Base-by-base conservation (phyloP, 2,113 vertebrate species). In the Budorcas taxicolor region DNA sequence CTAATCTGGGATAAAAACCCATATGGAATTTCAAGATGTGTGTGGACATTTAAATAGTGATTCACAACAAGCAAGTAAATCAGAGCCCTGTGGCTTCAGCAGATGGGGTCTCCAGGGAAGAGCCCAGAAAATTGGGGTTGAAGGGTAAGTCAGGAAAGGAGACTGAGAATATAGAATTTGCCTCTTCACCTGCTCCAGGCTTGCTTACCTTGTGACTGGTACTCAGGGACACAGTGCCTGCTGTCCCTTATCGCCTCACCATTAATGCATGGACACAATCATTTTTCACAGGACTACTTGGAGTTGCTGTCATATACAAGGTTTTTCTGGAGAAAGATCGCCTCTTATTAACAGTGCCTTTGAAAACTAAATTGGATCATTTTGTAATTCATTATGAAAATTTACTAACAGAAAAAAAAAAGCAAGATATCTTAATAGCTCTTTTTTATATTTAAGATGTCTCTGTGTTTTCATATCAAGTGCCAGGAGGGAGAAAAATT, bases 321-420 rank as follows among this genome's bases (percentile, higher is more conserved):
- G 23, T 58, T 47, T 98, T 93, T 76, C 67, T 95, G 55, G 47
- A 71, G 25, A 81, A 87, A 90, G 15, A 89, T 29, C 4, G 0
- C 82, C n/a, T 91, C 31, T 84, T 43, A 47, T 58, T 88, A 90
- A 86, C 6, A 95, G 40, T 58, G 23, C 53, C 84, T 95, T 97
- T 81, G 74, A 50, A 97, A 84, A 86, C 21, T 43, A 45, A 86
- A 33, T 25, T 93, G 57, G 23, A 7, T 43, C 52, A 90, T 82
- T 82, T 90, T 95, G 50, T 88, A 78, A 97, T 58, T 96, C 64
- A 58, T 71, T 83, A 85, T 76, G 80, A 94, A 97, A 96, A 88
- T 40, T 91, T 33, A 97, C 60, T 53, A n/a, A 67, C 15, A 94
- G 52, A 84, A 95, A 94, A 33, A 58, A 33, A 52, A 58, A 90